A percentile compares a stretch with the other conserved stretches of the same genome.
Evolutionary conservation across 2,888 invertebrate genomes (phyloP).

Genomic region (Liposcelis brunnea): DNA sequence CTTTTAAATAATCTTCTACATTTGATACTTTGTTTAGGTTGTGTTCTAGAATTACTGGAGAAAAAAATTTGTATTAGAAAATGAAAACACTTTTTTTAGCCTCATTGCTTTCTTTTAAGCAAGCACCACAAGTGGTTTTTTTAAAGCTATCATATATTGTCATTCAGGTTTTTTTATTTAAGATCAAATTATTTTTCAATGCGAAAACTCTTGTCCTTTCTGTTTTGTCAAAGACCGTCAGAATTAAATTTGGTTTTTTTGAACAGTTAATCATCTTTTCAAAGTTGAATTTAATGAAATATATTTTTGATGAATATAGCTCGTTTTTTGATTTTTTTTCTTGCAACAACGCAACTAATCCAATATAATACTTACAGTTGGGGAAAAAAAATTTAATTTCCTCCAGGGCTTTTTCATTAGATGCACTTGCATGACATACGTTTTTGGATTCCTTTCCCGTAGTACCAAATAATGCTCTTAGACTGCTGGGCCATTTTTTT

Average conservation of each 20-base stretch:
- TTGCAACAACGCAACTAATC: no score
- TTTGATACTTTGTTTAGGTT: conserved; percentile 37
- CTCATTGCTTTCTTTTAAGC: no score
- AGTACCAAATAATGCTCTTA: conserved; percentile 55
- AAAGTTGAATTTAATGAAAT: no score
- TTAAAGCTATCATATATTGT: no score
- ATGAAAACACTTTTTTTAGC: not conserved
- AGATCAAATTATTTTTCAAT: no score
- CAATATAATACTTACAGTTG: conserved; percentile 55
- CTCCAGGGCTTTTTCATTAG: conserved; percentile 41
- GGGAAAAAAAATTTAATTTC: conserved; percentile 86
- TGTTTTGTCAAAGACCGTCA: no score
- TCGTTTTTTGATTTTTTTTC: no score
- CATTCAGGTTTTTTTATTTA: no score
- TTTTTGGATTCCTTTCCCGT: conserved; percentile 44
- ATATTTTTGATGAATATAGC: conserved; percentile 11
- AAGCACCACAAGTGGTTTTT: no score
- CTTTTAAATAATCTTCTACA: conserved; percentile 49
- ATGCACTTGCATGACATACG: conserved; percentile 63
- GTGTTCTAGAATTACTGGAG: conserved; percentile 58
- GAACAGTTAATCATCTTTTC: no score
- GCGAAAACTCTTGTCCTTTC: no score
- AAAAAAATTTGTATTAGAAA: conserved; percentile 8
- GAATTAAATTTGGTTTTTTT: no score
- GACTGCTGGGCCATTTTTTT: conserved; percentile 49